phyloP scores from a whole-genome alignment of 2,888 invertebrate species.

The Caenorhabditis becei region DNA sequence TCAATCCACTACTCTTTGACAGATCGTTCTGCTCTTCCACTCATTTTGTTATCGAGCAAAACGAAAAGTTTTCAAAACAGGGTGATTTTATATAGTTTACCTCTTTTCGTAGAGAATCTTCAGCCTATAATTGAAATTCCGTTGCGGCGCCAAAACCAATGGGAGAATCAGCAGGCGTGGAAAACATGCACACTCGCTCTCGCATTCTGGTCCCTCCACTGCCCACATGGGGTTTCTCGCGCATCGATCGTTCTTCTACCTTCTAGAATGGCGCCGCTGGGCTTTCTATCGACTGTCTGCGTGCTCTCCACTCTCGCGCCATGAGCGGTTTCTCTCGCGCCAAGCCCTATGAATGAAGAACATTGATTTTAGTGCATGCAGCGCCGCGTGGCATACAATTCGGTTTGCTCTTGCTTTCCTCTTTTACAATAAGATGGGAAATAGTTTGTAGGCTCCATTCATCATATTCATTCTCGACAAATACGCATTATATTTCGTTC shows the following conservation, averaged over 20 bases:
- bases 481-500: not conserved
- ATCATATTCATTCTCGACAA: no score
- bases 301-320: not conserved
- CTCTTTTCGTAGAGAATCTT: no score
- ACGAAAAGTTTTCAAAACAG: no score
- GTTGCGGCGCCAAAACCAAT: no score
- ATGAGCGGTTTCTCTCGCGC: not conserved
- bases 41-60: no score
- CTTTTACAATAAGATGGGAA: not conserved
- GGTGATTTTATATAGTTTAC: no score
- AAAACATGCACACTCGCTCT: not conserved
- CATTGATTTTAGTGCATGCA: slow-evolving; percentile 1
- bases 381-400: not conserved
- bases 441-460: no score
- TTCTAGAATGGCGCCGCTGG: not conserved
- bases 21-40: no score
- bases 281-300: not conserved
- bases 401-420: not conserved
- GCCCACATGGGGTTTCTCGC: not conserved
- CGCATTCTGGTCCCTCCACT: not conserved
- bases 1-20: no score
- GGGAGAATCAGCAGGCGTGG: not conserved
- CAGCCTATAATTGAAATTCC: no score
- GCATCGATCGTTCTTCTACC: slow-evolving; percentile 7
- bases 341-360: not conserved